Base-by-base conservation (phyloP, 2,797 vertebrate genomes). In the Myotis findleyi region DNA sequence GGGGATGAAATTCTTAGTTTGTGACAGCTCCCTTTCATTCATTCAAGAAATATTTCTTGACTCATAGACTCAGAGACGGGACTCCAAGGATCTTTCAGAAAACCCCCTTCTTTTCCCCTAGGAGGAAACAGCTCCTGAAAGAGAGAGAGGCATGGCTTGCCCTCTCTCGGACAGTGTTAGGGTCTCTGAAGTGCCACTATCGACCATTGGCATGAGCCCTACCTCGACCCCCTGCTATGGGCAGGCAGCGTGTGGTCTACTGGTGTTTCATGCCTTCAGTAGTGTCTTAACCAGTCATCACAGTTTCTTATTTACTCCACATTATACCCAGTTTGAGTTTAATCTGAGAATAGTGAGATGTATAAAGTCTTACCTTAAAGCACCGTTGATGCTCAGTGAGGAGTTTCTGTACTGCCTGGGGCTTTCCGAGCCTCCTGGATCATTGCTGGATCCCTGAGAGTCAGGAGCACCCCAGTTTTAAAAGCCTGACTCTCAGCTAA, bases 1-100 rank as follows among this genome's bases (percentile, higher is more conserved):
- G 44, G 36, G 27, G 30, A 38, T 51, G 69, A 71, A 82, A 96
- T 96, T 97, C 94, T 94, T 94, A 53, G 27, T 82, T 69, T 81
- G 53, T 88, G 96, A 97, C 93, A 57, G 85, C 44, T 25, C 44
- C n/a, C 53, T 86, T 90, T 41, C 83, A 89, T 88, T 96, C 95
- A 95, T 94, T 95, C 95, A 68, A 62, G 36, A 94, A 97, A 25
- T 90, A 94, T 92, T 94, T 90, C 71, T 92, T 96, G 93, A 96
- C 84, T 97, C 96, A 97, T 44, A 82, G 77, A 91, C 14, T 73
- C 71, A 84, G 89, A 89, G 47, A n/a, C 2, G 38, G 77, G 11
- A 57, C 93, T 30, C 76, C 17, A 57, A 84, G 23, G n/a, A 86
- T 87, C 73, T 27, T 75, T 83, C 82, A 75, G 83, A 91, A 96